Conservation (phyloP, 2,888 invertebrate species). For the Stegophylla sp. region DNA sequence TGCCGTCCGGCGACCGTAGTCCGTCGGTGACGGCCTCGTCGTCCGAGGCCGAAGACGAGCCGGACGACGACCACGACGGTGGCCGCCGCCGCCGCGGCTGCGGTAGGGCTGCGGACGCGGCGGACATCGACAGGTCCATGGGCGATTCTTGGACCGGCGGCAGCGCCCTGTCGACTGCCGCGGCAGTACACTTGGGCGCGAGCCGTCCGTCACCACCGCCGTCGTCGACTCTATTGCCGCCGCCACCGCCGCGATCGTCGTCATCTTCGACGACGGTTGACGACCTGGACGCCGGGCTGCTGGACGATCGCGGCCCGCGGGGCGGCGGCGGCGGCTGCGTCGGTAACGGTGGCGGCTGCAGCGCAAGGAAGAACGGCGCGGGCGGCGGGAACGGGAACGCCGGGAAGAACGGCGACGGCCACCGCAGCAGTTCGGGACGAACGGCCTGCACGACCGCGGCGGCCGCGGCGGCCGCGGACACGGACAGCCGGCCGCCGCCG, state of each 20-base stretch:
- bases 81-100: background rate
- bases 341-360: conserved; percentile 44
- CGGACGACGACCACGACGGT: background rate
- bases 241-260: conserved; percentile 10
- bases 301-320: conserved; percentile 1
- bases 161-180: background rate
- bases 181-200: background rate
- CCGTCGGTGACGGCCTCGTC: background rate
- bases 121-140: conserved; percentile 59
- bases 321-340: conserved; percentile 7
- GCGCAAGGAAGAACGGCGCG: conserved; percentile 54
- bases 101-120: background rate
- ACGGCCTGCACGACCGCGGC: conserved; percentile 43
- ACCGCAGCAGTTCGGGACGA: conserved; percentile 27
- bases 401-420: conserved; percentile 59
- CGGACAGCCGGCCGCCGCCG: conserved; percentile 23
- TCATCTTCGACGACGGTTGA: conserved; percentile 25
- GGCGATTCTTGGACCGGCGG: conserved; percentile 60
- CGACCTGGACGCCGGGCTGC: conserved; percentile 33
- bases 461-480: conserved; percentile 37
- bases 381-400: conserved; percentile 58
- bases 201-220: conserved; percentile 5
- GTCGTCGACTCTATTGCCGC: background rate
- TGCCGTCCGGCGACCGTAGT: background rate
- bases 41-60: background rate